phyloP scores from a whole-genome alignment of 2,888 invertebrate species.

The Deilephila elpenor region DNA sequence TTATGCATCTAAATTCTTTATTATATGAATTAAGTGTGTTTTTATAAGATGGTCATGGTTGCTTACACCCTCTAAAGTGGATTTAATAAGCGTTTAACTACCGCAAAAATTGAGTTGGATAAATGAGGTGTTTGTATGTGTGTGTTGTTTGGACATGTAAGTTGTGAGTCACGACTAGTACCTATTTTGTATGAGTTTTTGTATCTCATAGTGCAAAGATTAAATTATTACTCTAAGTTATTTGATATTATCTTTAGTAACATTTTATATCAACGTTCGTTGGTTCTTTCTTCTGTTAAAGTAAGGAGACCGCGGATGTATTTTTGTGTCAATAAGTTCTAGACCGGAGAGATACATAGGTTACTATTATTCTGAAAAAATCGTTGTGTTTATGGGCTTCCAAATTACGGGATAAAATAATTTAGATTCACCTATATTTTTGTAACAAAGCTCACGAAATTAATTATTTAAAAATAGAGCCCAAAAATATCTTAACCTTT shows the following conservation, averaged over 20 bases:
- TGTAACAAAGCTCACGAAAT: not conserved
- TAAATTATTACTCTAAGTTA: not conserved
- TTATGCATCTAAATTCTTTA: constrained; percentile 80
- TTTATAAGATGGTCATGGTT: constrained; percentile 72
- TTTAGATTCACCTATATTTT: too few species aligned
- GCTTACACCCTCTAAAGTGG: constrained; percentile 74
- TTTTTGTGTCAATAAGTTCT: too few species aligned
- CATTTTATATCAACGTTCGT: too few species aligned
- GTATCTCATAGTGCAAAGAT: not conserved
- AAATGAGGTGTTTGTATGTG: constrained; percentile 16
- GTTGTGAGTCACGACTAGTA: not conserved
- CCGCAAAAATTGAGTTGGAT: constrained; percentile 27
- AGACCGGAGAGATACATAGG: too few species aligned
- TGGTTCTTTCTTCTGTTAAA: too few species aligned
- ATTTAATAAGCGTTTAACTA: constrained; percentile 69
- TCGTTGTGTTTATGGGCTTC: too few species aligned
- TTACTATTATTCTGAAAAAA: too few species aligned
- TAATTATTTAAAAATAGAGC: not conserved
- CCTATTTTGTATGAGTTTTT: not conserved
- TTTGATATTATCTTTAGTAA: not conserved
- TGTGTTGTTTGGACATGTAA: constrained; percentile 19
- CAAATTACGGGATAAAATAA: too few species aligned
- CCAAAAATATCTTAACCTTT: not conserved
- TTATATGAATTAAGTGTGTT: constrained; percentile 74
- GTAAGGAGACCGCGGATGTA: too few species aligned